Conservation (phyloP, 2,113 vertebrate genomes). For the Chelonoidis abingdonii region DNA sequence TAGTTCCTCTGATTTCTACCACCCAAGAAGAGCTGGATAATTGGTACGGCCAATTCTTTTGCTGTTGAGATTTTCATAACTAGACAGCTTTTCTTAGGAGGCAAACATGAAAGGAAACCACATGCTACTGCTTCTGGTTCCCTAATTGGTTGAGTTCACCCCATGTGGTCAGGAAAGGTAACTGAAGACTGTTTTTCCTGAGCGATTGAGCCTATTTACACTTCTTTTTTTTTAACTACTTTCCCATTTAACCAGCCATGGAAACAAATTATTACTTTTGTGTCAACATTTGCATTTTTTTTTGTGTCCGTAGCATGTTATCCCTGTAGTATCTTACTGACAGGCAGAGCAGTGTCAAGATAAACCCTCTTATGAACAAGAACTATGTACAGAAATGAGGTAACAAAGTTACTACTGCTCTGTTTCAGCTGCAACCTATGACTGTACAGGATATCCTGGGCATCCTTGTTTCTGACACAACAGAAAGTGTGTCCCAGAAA, state of each 20-base stretch:
- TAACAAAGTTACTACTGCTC: too few relatives aligned
- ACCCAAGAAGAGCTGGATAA: too few relatives aligned
- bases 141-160: neutral
- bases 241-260: neutral
- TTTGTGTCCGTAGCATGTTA: neutral
- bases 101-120: neutral
- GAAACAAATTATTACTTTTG: neutral
- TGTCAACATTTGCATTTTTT: neutral
- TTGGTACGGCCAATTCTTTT: neutral
- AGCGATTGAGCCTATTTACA: neutral
- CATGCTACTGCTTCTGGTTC: neutral
- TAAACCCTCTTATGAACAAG: too few relatives aligned
- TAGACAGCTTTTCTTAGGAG: neutral
- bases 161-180: neutral
- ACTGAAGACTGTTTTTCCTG: accelerated
- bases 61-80: neutral
- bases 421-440: too few relatives aligned
- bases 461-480: too few relatives aligned
- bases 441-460: too few relatives aligned
- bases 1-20: neutral
- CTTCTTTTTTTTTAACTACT: too few relatives aligned
- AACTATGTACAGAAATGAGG: too few relatives aligned
- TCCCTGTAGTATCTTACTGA: too few relatives aligned
- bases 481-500: too few relatives aligned
- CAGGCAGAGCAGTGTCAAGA: too few relatives aligned